Evolutionary conservation across 2,113 vertebrate species (phyloP).

Genomic region (Pseudopipra pipra): DNA sequence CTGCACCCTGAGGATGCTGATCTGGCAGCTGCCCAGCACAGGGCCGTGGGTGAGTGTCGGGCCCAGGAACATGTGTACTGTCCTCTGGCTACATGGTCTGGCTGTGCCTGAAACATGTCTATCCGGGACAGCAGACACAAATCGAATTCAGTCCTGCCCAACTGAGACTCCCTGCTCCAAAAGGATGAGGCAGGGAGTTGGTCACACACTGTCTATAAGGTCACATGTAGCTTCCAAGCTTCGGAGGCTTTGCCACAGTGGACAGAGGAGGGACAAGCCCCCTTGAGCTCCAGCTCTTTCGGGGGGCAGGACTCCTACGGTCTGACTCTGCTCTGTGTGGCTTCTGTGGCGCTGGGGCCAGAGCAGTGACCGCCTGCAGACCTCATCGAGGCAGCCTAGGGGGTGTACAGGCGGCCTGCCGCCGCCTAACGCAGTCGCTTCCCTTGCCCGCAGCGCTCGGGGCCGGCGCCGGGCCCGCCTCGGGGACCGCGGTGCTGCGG

Average conservation of each 20-base stretch:
- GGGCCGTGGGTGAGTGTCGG: constrained; percentile 74
- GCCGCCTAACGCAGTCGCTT: neutral
- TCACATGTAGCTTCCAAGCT: neutral
- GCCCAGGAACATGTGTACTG: rapidly evolving
- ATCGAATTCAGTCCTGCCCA: rapidly evolving
- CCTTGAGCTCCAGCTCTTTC: neutral
- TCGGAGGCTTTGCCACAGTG: neutral
- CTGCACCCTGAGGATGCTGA: constrained; percentile 80
- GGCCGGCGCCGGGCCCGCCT: neutral
- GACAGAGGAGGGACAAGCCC: neutral
- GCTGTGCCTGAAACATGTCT: neutral
- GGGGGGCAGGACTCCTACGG: rapidly evolving
- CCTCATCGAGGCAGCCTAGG: neutral
- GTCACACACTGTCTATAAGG: rapidly evolving
- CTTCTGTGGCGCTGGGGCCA: neutral
- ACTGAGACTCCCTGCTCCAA: neutral
- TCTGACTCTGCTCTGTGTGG: rapidly evolving
- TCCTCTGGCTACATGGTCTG: neutral
- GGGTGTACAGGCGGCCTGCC: neutral
- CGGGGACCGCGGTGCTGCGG: neutral
- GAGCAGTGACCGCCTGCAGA: rapidly evolving
- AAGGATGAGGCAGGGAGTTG: neutral
- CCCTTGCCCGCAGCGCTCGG: neutral
- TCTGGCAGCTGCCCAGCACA: constrained; percentile 67
- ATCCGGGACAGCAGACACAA: neutral